Percentiles rank a stretch among this genome's conserved stretches.
These are phyloP conservation scores for Gymnocheta viridis DNA, from an alignment of 2,888 invertebrate species.

Conservation along the genomic window DNA sequence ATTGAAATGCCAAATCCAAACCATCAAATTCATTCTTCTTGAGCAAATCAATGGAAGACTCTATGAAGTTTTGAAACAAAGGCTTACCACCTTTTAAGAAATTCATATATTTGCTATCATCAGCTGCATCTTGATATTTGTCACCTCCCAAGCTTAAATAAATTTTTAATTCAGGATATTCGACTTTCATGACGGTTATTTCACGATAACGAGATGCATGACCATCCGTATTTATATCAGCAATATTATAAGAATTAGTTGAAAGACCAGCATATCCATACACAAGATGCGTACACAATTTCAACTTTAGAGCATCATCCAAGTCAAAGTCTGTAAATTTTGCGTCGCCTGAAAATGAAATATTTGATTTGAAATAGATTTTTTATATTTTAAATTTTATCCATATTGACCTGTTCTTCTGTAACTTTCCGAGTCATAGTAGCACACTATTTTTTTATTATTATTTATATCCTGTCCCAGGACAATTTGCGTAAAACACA, in stretches of 20 bases:
- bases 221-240: not conserved
- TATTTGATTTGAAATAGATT: not conserved
- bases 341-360: not conserved
- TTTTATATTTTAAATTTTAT: too few relatives aligned
- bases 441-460: too few relatives aligned
- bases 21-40: constrained; percentile 92
- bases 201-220: not conserved
- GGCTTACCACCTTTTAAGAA: constrained; percentile 86
- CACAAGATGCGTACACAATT: constrained; percentile 81
- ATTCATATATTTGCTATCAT: constrained; percentile 85
- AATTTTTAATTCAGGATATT: constrained; percentile 87
- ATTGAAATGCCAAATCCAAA: constrained; percentile 92
- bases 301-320: not conserved
- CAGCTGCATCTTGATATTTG: constrained; percentile 84
- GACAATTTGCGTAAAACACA: too few relatives aligned
- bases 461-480: too few relatives aligned
- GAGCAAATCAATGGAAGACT: constrained; percentile 87
- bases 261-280: constrained; percentile 91
- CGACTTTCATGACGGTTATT: too few relatives aligned
- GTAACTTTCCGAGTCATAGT: not conserved
- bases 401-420: not conserved
- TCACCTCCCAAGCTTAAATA: constrained; percentile 90
- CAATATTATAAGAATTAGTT: constrained; percentile 81
- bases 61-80: too few relatives aligned
- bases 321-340: not conserved